Evolutionary conservation across 1,140 invertebrate species (phyloP).

Genomic region (Dreissena rostriformis): DNA sequence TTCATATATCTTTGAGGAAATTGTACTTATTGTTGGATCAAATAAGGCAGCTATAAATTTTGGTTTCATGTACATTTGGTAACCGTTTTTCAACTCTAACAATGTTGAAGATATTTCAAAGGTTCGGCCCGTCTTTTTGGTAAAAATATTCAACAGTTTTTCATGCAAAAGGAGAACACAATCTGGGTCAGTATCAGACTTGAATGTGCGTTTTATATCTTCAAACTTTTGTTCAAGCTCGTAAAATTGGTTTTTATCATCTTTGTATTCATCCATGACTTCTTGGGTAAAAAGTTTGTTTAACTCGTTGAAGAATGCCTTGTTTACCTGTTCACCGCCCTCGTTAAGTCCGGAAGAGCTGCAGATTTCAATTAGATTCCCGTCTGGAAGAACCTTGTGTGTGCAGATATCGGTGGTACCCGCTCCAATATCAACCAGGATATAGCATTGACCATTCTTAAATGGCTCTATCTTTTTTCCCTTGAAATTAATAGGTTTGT

Average conservation of each 20-base stretch:
- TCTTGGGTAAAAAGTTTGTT: neutral
- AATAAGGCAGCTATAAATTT: conserved; percentile 13
- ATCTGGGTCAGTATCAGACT: neutral
- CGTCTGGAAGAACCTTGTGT: neutral
- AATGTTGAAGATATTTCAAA: neutral
- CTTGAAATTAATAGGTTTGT: conserved; percentile 7
- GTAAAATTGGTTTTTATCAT: neutral
- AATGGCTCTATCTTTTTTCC: neutral
- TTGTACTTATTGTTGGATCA: neutral
- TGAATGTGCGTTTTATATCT: neutral
- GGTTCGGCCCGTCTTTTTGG: neutral
- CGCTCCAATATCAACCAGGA: conserved; percentile 55
- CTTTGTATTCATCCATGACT: neutral
- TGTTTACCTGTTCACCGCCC: neutral
- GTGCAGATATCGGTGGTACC: conserved; percentile 13
- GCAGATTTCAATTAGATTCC: neutral
- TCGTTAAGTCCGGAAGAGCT: neutral
- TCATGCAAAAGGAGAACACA: too few species aligned
- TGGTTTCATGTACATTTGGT: neutral
- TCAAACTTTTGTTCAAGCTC: conserved; percentile 13
- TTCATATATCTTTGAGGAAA: neutral
- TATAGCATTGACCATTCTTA: conserved; percentile 35
- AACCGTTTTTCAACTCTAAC: neutral
- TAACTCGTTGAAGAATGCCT: neutral
- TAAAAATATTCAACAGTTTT: too few species aligned